Evolutionary conservation across 2,888 invertebrate genomes (phyloP).

Genomic region (Polyommatus iphigenia): DNA sequence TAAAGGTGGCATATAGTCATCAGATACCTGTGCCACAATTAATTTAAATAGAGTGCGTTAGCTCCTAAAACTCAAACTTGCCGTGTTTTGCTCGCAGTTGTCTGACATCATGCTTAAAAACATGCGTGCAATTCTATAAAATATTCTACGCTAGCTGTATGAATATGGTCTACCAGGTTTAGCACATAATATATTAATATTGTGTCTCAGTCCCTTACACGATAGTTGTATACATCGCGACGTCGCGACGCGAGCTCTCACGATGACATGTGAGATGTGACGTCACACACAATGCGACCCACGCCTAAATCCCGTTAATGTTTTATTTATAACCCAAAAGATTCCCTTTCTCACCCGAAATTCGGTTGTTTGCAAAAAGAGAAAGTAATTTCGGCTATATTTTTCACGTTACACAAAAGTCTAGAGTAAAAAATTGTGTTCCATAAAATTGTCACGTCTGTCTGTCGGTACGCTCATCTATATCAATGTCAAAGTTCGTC

Average conservation of each 20-base stretch:
- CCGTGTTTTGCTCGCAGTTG: no score
- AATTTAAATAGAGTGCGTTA: no score
- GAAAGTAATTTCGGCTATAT: conserved; percentile 20
- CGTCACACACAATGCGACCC: conserved; percentile 5
- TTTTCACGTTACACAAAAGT: conserved; percentile 8
- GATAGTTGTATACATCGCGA: not conserved
- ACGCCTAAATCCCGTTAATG: not conserved
- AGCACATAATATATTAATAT: no score
- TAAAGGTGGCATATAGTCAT: no score
- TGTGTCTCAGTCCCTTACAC: not conserved
- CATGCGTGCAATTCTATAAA: no score
- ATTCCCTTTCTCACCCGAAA: not conserved
- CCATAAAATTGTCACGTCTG: conserved; percentile 29
- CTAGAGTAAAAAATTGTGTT: conserved; percentile 21
- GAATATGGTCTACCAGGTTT: no score
- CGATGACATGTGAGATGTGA: not conserved
- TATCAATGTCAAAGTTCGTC: conserved; percentile 28
- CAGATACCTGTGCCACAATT: no score
- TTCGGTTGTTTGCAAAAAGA: not conserved
- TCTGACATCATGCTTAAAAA: no score
- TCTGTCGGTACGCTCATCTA: conserved; percentile 24
- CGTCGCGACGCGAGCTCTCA: not conserved
- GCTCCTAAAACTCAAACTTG: no score
- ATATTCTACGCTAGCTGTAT: no score
- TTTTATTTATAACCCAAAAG: conserved; percentile 11